Evolutionary conservation across 2,797 vertebrate genomes (phyloP), one percentile per base, ranked within the genome.

Genomic region (Rhodeus uyekii): DNA sequence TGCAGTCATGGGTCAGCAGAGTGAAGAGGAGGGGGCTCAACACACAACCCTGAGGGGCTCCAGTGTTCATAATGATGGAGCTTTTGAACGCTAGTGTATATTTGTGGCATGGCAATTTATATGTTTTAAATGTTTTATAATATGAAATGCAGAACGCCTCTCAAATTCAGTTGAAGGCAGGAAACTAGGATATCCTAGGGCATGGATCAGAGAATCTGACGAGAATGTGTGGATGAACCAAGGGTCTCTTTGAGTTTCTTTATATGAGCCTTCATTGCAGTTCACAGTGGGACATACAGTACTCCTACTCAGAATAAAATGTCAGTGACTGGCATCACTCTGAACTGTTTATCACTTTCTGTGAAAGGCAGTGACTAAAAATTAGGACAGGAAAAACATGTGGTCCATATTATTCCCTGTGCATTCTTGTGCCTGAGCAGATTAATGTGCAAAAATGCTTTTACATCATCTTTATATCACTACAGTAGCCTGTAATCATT

Each of bases 281-380:
- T 67, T 87, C 77, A 84, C 63, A 85, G 84, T 87, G 87, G 87
- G 90, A 90, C 87, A 85, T 29, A 27, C 39, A 83, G 8, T 72
- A 50, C 12, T n/a, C 29, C 68, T 75, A 29, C 19, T 80, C 27
- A 82, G 69, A 74, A 77, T 75, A 78, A 79, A 76, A 71, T n/a
- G 39, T 12, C 60, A 81, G 36, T 81, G 18, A 80, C 61, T 58
- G 61, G 71, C 38, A 24, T 34, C 13, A 24, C 61, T 75, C 46
- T 19, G 3, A 75, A 42, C 60, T 81, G 34, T 64, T 73, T 18
- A 74, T 53, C 60, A 82, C 27, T 64, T 67, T 50, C 46, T 79
- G 32, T 69, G 36, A 39, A 50, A 48, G 6, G 34, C 46, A n/a
- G 36, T 76, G 63, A 75, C 27, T 36, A 65, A 68, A 82, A 69